Conservation (phyloP, 2,797 vertebrate species). For the Hydrolagus colliei region DNA sequence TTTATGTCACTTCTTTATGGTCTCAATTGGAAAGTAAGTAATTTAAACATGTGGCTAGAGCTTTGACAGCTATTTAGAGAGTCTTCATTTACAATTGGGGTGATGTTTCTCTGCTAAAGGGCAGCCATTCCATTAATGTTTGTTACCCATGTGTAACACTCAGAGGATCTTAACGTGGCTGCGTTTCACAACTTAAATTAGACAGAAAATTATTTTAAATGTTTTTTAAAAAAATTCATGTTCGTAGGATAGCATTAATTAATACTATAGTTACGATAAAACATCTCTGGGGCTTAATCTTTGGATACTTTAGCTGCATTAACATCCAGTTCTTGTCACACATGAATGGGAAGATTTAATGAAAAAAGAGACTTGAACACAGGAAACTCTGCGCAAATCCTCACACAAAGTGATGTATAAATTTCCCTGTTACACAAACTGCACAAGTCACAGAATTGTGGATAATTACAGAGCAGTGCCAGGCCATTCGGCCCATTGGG, state of each 20-base stretch:
- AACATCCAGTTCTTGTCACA: neutral
- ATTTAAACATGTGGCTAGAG: neutral
- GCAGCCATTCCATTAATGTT: neutral
- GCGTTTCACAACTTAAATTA: neutral
- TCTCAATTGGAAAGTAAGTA: neutral
- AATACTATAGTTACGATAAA: neutral
- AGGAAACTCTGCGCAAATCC: too few relatives aligned
- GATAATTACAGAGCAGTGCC: too few relatives aligned
- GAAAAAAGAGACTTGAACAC: neutral
- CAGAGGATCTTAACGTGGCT: neutral
- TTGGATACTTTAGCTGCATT: neutral
- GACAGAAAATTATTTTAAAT: neutral
- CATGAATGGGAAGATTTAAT: neutral
- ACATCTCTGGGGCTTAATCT: neutral
- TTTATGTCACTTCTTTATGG: too few relatives aligned
- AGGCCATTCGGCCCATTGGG: too few relatives aligned
- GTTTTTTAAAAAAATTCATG: neutral
- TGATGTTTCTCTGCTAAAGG: neutral
- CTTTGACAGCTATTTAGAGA: neutral
- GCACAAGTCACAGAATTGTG: too few relatives aligned
- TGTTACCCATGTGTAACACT: neutral
- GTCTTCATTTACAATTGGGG: neutral
- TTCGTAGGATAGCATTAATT: neutral
- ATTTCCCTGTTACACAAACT: too few relatives aligned
- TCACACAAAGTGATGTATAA: too few relatives aligned